A percentile compares a stretch with the other conserved stretches of the same genome.
Conservation (phyloP, 2,113 vertebrate genomes). For the Lepus americanus region DNA sequence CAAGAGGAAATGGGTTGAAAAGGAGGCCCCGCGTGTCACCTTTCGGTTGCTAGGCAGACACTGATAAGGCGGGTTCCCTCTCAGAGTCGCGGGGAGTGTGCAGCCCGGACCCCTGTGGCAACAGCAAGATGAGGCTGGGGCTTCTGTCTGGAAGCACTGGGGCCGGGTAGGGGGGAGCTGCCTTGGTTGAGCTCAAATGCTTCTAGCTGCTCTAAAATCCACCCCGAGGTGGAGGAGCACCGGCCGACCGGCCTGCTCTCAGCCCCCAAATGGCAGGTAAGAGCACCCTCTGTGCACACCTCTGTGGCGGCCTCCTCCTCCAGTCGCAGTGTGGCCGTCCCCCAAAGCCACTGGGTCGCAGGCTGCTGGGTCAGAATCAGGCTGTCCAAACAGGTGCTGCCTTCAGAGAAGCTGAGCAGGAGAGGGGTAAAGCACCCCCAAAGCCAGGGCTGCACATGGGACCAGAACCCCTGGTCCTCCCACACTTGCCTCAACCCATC, state of each 20-base stretch:
- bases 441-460: neutral
- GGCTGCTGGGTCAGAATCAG: neutral
- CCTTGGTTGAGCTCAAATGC: slow-evolving; percentile 51
- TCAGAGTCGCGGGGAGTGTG: neutral
- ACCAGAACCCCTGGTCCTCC: rapidly evolving
- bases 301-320: neutral
- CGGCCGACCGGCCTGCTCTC: slow-evolving; percentile 43
- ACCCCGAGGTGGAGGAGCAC: slow-evolving; percentile 10
- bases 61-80: slow-evolving; percentile 81
- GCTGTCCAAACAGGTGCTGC: no score
- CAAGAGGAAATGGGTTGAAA: slow-evolving; percentile 93
- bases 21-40: slow-evolving; percentile 89
- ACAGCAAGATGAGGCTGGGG: neutral
- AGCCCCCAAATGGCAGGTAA: neutral
- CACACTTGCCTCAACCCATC: rapidly evolving
- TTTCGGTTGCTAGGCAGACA: slow-evolving; percentile 90
- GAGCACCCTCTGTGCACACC: neutral
- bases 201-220: neutral
- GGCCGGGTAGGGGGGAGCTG: neutral
- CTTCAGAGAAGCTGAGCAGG: neutral
- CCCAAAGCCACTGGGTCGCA: neutral
- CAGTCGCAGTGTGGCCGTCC: neutral
- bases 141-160: slow-evolving; percentile 40
- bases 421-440: neutral
- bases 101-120: slow-evolving; percentile 61